Base-by-base conservation (phyloP, 2,888 invertebrate genomes). In the Dromius quadrimaculatus region DNA sequence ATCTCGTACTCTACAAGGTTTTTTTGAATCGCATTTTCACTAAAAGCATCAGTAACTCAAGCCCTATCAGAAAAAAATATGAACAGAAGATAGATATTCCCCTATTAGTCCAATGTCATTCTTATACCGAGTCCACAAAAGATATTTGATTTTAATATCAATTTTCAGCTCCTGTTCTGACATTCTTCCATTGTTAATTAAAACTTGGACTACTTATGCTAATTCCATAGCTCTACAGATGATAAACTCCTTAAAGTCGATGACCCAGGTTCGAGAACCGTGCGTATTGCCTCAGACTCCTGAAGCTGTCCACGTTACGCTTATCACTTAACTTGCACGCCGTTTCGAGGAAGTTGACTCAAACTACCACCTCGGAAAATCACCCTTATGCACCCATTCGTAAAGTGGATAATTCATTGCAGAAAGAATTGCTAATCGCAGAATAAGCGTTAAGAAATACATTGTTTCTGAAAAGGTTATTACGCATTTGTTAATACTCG, bases 241-340 rank as follows among this genome's bases (percentile, higher is more conserved):
- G 43, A 43, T 9, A 43, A 15, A 13, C 15, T n/a, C 5, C 19
- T 15, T 9, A 43, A 43, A 43, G 57, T 57, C 57, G 34, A 32
- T 57, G 57, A 57, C 57, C 57, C 32, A 13, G 28, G 57, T 28
- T 47, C 62, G 20, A 54, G 28, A 13, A 28, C 23, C 34, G n/a
- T 32, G 57, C 57, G 17, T 57, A 57, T 57, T 22, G 34, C 34
- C 17, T 57, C 57, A 57, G 34, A 32, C 57, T 57, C 57, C 57
- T 57, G 57, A 45, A 41, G 63, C 43, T 63, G 63, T 63, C 43
- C 19, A 11, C 63, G 63, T 63, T 41, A 63, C 63, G 63, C 28
- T 23, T 28, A 63, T 63, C 63, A 63, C 41, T 32, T 63, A 45
- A 23, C 20, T 45, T 32, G 38, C 45, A n/a, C 17, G 17, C 41